These are phyloP conservation scores for Therioaphis trifolii DNA, from an alignment of 2,888 invertebrate genomes.

Conservation along the genomic window DNA sequence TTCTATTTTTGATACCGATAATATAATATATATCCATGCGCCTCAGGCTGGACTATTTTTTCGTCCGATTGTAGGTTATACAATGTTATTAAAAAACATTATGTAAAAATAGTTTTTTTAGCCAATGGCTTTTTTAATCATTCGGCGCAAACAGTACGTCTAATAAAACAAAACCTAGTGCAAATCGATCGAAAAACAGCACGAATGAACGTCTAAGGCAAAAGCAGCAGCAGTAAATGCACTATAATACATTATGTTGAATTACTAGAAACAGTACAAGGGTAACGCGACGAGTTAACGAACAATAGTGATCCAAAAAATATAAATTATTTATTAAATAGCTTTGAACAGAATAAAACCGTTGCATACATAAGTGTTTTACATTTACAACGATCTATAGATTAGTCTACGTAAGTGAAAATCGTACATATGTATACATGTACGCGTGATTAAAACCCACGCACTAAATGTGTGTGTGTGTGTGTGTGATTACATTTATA, in stretches of 20 bases:
- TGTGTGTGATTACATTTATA: background rate
- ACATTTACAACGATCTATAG: too few relatives aligned
- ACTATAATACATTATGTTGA: too few relatives aligned
- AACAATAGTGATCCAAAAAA: background rate
- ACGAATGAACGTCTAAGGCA: background rate
- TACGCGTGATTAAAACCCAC: too few relatives aligned
- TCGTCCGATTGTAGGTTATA: background rate
- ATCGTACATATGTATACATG: too few relatives aligned
- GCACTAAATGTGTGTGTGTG: too few relatives aligned
- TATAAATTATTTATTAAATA: background rate
- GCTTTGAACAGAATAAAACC: background rate
- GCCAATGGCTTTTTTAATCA: background rate
- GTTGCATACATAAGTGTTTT: background rate
- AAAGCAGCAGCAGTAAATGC: too few relatives aligned
- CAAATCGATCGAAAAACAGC: background rate
- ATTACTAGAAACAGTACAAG: background rate
- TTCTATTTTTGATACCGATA: background rate
- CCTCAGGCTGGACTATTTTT: background rate
- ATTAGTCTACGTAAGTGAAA: too few relatives aligned
- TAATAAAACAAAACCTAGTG: background rate
- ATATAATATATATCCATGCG: background rate
- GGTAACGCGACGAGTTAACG: background rate
- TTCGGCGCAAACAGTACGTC: background rate
- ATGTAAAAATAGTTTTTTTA: conserved; percentile 14
- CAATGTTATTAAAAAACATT: conserved; percentile 30